phyloP scores from a whole-genome alignment of 2,113 vertebrate genomes.

The Dasyornis broadbenti region DNA sequence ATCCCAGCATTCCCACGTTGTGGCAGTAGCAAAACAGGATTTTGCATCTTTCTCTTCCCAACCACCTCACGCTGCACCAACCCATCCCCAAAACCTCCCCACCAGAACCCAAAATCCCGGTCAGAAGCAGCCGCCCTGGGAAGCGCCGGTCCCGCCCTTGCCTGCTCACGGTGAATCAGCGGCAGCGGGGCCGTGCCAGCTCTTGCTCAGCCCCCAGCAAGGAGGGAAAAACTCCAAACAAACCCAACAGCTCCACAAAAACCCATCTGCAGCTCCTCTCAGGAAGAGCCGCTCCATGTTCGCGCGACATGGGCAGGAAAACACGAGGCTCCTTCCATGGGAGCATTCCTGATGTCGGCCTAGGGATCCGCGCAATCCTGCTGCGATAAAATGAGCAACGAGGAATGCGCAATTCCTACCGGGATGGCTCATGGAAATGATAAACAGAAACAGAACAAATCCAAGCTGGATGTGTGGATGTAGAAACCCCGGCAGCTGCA shows the following conservation, averaged over 20 bases:
- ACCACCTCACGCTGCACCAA: not conserved
- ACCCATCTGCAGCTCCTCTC: not conserved
- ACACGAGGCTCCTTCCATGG: rapidly evolving
- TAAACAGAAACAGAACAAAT: not conserved
- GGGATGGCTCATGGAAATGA: not conserved
- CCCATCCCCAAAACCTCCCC: not conserved
- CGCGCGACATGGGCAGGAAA: not conserved
- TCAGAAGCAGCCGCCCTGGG: not conserved
- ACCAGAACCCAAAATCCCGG: not conserved
- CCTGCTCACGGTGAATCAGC: not conserved
- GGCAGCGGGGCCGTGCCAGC: rapidly evolving
- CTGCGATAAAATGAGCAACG: not conserved
- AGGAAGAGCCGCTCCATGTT: not conserved
- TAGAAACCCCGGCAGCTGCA: not conserved
- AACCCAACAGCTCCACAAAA: not conserved
- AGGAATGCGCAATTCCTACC: slow-evolving; percentile 1
- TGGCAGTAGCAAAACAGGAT: not conserved
- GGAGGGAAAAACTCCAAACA: not conserved
- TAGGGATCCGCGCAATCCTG: not conserved
- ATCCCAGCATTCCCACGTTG: rapidly evolving
- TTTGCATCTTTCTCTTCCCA: not conserved
- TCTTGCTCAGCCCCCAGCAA: not conserved
- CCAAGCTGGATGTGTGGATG: not conserved
- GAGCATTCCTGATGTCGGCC: not conserved
- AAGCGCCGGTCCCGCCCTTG: not conserved